A percentile compares a stretch with the other conserved stretches of the same genome.
These are phyloP conservation scores for Meteorus sp. DNA, from an alignment of 1,140 invertebrate species.

Conservation along the genomic window DNA sequence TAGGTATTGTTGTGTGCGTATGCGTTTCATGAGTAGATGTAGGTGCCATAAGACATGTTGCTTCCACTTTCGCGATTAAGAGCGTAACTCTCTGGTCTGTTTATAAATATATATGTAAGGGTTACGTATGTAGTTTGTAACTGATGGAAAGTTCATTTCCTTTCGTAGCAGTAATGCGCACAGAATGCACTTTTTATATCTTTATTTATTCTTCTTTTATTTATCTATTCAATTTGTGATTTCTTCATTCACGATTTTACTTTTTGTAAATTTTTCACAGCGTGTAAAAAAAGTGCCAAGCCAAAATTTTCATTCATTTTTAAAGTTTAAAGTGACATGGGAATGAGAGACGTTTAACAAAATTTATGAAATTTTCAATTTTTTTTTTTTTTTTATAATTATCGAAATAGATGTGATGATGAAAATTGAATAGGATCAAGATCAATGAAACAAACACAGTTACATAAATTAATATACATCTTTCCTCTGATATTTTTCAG, in stretches of 20 bases:
- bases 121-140: slow-evolving; percentile 22
- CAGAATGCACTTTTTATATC: slow-evolving; percentile 15
- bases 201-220: background rate
- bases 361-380: too few species aligned
- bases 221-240: background rate
- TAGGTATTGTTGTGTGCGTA: too few species aligned
- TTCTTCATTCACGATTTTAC: too few species aligned
- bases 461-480: background rate
- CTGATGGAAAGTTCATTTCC: slow-evolving; percentile 32
- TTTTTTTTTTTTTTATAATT: too few species aligned
- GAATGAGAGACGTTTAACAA: too few species aligned
- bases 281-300: too few species aligned
- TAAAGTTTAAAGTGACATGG: too few species aligned
- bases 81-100: slow-evolving; percentile 28
- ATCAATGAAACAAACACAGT: too few species aligned
- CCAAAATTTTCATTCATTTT: too few species aligned
- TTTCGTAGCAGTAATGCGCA: slow-evolving; percentile 32
- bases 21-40: background rate
- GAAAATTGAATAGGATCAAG: too few species aligned
- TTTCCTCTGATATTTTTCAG: slow-evolving; percentile 57
- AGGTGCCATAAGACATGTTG: background rate
- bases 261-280: too few species aligned
- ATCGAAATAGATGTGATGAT: too few species aligned
- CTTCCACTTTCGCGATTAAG: slow-evolving; percentile 31
- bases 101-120: background rate